These are phyloP conservation scores for Ormyrus labotus DNA, from an alignment of 2,888 invertebrate species.

Conservation along the genomic window DNA sequence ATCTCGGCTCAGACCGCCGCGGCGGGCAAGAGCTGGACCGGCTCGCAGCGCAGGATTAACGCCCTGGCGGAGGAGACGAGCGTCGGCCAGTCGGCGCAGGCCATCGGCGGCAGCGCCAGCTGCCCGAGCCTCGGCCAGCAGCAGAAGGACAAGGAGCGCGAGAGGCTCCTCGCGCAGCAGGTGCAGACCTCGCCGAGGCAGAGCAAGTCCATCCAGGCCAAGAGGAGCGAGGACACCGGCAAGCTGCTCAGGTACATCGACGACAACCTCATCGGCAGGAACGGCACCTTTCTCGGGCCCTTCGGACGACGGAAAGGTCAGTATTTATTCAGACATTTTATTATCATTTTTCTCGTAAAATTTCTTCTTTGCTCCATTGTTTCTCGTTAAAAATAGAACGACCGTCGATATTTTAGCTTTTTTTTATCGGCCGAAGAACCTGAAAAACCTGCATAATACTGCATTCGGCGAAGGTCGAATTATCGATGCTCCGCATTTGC, in stretches of 20 bases:
- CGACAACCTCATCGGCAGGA: conserved; percentile 88
- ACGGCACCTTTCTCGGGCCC: conserved; percentile 88
- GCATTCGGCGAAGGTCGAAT: too few species aligned
- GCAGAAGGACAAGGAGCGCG: conserved; percentile 24
- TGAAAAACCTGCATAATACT: too few species aligned
- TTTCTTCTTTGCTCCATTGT: too few species aligned
- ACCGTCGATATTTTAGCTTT: too few species aligned
- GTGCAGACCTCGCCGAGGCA: conserved; percentile 63
- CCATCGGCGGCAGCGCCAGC: conserved; percentile 38
- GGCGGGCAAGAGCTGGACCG: conserved; percentile 70
- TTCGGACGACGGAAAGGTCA: conserved; percentile 89
- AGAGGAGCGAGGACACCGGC: conserved; percentile 81
- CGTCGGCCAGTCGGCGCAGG: background rate
- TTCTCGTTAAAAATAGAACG: too few species aligned
- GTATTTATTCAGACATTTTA: conserved; percentile 54
- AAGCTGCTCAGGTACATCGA: conserved; percentile 88
- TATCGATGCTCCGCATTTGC: too few species aligned
- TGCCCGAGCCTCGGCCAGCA: conserved; percentile 31
- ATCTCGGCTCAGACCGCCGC: conserved; percentile 63
- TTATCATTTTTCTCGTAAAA: too few species aligned
- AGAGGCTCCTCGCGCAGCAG: background rate
- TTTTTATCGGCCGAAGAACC: too few species aligned
- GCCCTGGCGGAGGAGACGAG: conserved; percentile 44
- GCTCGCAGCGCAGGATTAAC: conserved; percentile 66
- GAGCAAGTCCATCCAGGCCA: conserved; percentile 74